Conservation (phyloP, 2,113 vertebrate species). For the Apodemus sylvaticus region DNA sequence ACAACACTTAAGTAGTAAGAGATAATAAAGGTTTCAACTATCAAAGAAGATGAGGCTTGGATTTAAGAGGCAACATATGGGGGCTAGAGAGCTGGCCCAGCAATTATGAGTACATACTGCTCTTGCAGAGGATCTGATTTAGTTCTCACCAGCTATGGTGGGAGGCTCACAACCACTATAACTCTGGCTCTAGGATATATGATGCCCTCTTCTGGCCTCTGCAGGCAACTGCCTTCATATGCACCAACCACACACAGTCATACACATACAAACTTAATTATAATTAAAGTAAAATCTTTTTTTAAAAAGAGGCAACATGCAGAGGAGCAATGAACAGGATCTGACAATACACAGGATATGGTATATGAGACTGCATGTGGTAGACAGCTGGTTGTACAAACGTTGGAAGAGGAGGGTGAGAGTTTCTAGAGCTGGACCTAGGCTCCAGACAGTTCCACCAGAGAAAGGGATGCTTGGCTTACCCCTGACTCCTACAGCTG, state of each 20-base stretch:
- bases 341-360: not conserved
- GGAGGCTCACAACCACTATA: not conserved
- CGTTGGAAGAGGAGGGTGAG: not conserved
- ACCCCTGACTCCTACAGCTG: not conserved
- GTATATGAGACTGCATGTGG: not conserved
- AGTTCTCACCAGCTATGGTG: not conserved
- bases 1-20: not conserved
- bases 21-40: not conserved
- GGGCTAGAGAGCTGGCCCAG: not conserved
- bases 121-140: not conserved
- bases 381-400: not conserved
- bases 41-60: not conserved
- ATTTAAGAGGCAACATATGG: not conserved
- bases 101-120: not conserved
- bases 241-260: not conserved
- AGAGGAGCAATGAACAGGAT: not conserved
- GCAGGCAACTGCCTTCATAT: not conserved
- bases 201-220: not conserved
- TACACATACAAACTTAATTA: not conserved
- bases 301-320: not conserved
- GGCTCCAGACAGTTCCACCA: not conserved
- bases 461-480: not conserved
- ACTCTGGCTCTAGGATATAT: not conserved
- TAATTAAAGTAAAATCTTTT: not conserved
- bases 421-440: not conserved